Conservation (phyloP, 2,888 invertebrate species). For the Pachydiplax longipennis region DNA sequence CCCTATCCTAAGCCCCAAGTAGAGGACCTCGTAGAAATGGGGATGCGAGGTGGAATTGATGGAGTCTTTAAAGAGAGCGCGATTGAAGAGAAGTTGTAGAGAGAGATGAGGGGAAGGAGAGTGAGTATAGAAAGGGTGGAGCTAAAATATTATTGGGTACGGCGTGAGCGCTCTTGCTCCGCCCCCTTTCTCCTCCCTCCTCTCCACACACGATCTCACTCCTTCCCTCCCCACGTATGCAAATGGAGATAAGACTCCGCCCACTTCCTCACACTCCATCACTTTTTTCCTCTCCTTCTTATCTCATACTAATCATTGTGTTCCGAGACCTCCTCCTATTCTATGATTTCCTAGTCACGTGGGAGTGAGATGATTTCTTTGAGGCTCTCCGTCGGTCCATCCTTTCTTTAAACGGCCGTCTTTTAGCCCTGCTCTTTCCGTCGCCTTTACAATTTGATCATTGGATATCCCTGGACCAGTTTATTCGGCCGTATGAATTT, state of each 20-base stretch:
- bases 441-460: too few relatives aligned
- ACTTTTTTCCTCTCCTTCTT: neutral
- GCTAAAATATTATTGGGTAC: slow-evolving; percentile 44
- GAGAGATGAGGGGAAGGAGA: neutral
- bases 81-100: neutral
- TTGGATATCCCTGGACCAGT: too few relatives aligned
- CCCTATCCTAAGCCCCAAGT: too few relatives aligned
- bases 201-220: neutral
- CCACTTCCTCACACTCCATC: neutral
- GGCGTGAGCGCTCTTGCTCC: neutral
- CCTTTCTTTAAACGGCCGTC: too few relatives aligned
- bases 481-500: too few relatives aligned
- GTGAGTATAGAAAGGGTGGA: slow-evolving; percentile 43
- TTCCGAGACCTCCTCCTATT: neutral
- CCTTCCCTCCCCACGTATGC: slow-evolving; percentile 30
- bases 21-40: too few relatives aligned
- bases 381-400: too few relatives aligned
- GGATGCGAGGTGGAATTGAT: too few relatives aligned
- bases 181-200: slow-evolving; percentile 15
- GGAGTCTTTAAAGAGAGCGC: too few relatives aligned
- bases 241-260: slow-evolving; percentile 38
- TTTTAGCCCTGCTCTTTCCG: too few relatives aligned
- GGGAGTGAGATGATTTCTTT: too few relatives aligned
- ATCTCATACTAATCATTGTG: too few relatives aligned
- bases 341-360: neutral